A percentile compares a stretch with the other conserved stretches of the same genome.
Evolutionary conservation across 2,113 vertebrate species (phyloP).

Genomic region (Maylandia zebra): DNA sequence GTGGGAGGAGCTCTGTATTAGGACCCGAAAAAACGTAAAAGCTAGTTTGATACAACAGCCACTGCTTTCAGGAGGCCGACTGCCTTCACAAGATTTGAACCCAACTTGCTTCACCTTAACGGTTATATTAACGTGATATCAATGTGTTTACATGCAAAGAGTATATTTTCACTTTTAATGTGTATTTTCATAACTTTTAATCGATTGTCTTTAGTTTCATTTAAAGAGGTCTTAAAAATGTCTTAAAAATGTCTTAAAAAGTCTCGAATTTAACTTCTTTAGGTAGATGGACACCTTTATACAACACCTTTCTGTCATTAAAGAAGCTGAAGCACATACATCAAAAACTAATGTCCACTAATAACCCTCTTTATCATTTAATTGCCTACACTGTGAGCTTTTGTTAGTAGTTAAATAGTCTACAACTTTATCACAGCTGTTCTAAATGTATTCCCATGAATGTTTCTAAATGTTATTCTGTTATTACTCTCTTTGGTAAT

Average conservation of each 20-base stretch:
- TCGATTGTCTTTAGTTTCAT: not conserved
- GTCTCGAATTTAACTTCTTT: not conserved
- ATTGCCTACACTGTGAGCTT: not conserved
- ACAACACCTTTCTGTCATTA: not conserved
- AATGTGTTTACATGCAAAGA: not conserved
- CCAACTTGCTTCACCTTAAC: not conserved
- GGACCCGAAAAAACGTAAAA: not conserved
- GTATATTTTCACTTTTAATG: not conserved
- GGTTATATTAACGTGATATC: not conserved
- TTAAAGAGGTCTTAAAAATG: not conserved
- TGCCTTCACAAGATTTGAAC: not conserved
- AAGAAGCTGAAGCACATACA: not conserved
- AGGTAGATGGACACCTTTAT: not conserved
- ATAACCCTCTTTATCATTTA: constrained; percentile 24
- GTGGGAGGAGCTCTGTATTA: not conserved
- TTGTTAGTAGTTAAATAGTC: not conserved
- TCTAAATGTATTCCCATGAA: not conserved
- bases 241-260: not conserved
- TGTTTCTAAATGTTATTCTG: not conserved
- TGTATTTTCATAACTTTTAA: not conserved
- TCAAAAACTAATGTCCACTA: constrained; percentile 8
- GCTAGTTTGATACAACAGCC: no score
- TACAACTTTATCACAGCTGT: not conserved
- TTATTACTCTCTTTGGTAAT: not conserved
- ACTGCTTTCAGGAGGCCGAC: not conserved